Base-by-base conservation (phyloP, 64 coral and sea anemone genomes). In the Astreopora myriophthalma region DNA sequence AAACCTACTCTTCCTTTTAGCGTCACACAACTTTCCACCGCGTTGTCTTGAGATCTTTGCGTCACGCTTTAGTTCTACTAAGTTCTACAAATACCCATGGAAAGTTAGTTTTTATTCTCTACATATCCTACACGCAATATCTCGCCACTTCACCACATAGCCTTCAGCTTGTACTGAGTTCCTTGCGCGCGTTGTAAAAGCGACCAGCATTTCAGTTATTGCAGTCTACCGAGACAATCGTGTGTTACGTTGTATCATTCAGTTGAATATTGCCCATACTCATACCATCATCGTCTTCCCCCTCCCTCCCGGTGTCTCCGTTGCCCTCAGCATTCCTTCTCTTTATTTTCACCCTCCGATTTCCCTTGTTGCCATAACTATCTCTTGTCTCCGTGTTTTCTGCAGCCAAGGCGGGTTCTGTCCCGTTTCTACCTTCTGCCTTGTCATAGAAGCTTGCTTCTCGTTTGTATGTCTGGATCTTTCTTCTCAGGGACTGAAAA, bases 401-500 rank as follows among this genome's bases (percentile, higher is more conserved):
- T 7, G 8, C 67, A 14, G 65, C 12, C 8, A 58, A 38, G 1
- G 35, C 66, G 3, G 27, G 13, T 26, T 86, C 69, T 42, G 48
- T 49, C 6, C 85, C 65, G 39, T 87, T 87, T 73, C 67, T 87
- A 6, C 73, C 85, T 69, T 69, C 60, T 60, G 36, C 46, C 11
- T 91, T 91, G 0, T 78, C 68, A 22, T 90, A 90, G 12, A 67
- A 26, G 34, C 82, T 92, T 23, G 71, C 80, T 66, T 85, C 90
- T 32, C 69, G 80, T 3, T 51, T 82, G 27, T 85, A 92, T 27
- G 73, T 23, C 7, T 25, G 55, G 44, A 92, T 92, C 33, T 60
- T 92, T 86, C 80, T 85, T 85, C 16, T 73, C 80, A 40, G 62
- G 34, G 73, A 76, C 90, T 92, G 25, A 13, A 75, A 73, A 36